Percentiles rank a stretch among this genome's conserved stretches.
Evolutionary conservation across 2,888 invertebrate genomes (phyloP).

Genomic region (Calephelis perditalis): DNA sequence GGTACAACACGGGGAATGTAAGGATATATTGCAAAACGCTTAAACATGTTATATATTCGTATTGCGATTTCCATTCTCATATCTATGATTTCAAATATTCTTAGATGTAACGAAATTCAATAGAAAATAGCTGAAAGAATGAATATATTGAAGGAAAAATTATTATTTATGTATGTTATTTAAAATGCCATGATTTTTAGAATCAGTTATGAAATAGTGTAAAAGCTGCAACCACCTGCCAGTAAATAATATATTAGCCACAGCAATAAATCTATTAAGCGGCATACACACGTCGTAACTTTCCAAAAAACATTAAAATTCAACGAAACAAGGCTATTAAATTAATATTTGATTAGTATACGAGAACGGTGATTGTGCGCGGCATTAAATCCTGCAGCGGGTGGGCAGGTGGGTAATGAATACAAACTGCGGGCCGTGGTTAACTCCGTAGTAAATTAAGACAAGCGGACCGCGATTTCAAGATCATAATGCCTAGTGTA

Average conservation of each 20-base stretch:
- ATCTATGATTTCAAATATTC: too few relatives aligned
- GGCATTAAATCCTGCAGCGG: constrained; percentile 56
- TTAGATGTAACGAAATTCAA: too few relatives aligned
- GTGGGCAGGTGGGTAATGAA: constrained; percentile 68
- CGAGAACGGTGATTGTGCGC: constrained; percentile 53
- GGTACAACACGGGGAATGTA: too few relatives aligned
- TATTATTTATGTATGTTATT: too few relatives aligned
- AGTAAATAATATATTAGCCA: background rate
- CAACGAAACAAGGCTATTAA: constrained; percentile 34
- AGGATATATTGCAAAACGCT: too few relatives aligned
- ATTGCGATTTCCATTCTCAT: too few relatives aligned
- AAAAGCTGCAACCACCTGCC: too few relatives aligned
- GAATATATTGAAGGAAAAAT: too few relatives aligned
- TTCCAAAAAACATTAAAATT: constrained; percentile 18
- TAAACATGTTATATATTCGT: too few relatives aligned
- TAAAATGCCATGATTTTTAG: too few relatives aligned
- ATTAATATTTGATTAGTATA: constrained; percentile 58
- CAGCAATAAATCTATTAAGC: background rate
- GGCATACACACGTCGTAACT: background rate
- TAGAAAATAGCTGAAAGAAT: too few relatives aligned
- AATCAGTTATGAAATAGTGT: too few relatives aligned
- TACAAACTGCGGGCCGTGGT: constrained; percentile 70
- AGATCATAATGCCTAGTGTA: constrained; percentile 21
- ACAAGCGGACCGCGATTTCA: constrained; percentile 48
- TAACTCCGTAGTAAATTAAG: constrained; percentile 68